Evolutionary conservation across 2,113 vertebrate genomes (phyloP), one percentile per base, ranked within the genome.

Genomic region (Heliornis fulica): DNA sequence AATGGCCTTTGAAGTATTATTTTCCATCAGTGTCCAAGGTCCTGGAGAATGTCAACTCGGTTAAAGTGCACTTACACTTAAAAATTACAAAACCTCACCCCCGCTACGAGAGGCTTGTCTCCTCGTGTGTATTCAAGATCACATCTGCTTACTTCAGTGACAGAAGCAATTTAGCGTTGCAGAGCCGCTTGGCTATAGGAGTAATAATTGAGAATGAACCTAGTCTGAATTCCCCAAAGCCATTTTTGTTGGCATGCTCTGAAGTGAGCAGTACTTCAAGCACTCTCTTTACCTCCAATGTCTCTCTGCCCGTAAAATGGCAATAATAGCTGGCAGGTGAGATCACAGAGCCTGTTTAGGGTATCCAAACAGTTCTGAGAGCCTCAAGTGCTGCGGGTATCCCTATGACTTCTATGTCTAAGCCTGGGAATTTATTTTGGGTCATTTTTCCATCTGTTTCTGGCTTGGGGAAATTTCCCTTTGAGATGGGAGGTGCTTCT

Each of bases 181-280:
- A 53, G 87, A 95, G 71, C 66, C 69, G 63, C 81, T 92, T 90
- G 78, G 83, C 87, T 93, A 36, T 13, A 40, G 72, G 76, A 57
- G 78, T 26, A 95, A 89, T 92, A 95, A 96, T 38, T 82, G 89
- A 87, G 93, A 45, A 57, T 25, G 87, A 53, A 57, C 19, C 70
- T 28, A 23, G 83, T 31, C 64, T 75, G 91, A 82, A 89, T 82
- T 95, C 93, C 95, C 91, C 77, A 82, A 74, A 94, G 88, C 88
- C 38, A 3, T 50, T 80, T 89, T 36, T 65, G 59, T 11, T 75
- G 82, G 89, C 69, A 7, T 1, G 6, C 74, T 93, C 20, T 3
- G 43, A 74, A 93, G 83, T 26, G 63, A 93, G 66, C 81, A 22
- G 65, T 13, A 11, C 81, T 91, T 57, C 7, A 53, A 60, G 81